Conservation (phyloP, 2,113 vertebrate species). For the Rutilus rutilus region DNA sequence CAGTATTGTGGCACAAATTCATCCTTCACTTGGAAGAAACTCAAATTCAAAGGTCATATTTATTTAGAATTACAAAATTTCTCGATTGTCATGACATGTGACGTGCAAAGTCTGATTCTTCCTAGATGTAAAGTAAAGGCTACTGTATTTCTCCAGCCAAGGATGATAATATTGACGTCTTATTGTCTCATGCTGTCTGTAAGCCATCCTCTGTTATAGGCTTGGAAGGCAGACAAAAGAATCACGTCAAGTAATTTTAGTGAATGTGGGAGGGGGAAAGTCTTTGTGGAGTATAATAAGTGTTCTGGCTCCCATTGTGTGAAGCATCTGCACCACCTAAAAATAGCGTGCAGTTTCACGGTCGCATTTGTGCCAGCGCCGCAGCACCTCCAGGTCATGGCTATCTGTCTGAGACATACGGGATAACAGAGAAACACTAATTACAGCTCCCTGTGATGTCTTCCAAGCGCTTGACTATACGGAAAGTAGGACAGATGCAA, state of each 20-base stretch:
- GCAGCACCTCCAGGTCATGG: slow-evolving; percentile 25
- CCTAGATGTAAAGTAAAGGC: too few relatives aligned
- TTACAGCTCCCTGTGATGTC: slow-evolving; percentile 26
- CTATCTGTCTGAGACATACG: slow-evolving; percentile 4
- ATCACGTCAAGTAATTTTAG: neutral
- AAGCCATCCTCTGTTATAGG: neutral
- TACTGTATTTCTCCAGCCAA: neutral
- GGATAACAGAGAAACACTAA: slow-evolving; percentile 43
- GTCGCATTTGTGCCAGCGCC: neutral
- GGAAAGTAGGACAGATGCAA: neutral
- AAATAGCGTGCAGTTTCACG: slow-evolving; percentile 34
- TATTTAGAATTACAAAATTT: neutral
- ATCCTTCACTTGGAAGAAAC: neutral
- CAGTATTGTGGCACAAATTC: neutral
- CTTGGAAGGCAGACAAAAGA: slow-evolving; percentile 28
- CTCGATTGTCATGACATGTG: too few relatives aligned
- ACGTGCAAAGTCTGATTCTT: too few relatives aligned
- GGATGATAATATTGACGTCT: neutral
- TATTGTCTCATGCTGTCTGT: slow-evolving; percentile 2
- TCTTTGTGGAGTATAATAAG: neutral
- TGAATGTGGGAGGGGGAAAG: neutral
- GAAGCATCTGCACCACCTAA: slow-evolving; percentile 29
- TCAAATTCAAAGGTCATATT: neutral
- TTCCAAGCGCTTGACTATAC: neutral
- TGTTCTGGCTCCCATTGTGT: slow-evolving; percentile 34